phyloP scores from a whole-genome alignment of 2,888 invertebrate species.

The Drosophila helvetica region DNA sequence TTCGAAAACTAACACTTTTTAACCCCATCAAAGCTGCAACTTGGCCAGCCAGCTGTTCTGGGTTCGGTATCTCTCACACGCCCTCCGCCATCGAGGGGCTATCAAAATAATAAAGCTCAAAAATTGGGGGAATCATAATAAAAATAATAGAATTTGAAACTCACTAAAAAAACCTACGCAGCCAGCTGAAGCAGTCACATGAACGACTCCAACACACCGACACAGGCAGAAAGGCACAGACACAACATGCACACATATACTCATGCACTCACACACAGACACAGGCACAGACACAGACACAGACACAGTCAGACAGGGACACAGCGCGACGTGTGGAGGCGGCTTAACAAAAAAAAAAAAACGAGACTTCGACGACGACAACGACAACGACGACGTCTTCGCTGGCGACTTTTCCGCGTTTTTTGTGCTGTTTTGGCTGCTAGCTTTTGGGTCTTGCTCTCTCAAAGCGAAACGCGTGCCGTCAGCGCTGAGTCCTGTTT shows the following conservation, averaged over 20 bases:
- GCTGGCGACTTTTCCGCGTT: constrained; percentile 39
- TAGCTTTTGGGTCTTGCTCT: constrained; percentile 32
- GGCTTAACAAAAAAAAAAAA: constrained; percentile 22
- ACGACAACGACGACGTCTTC: constrained; percentile 21
- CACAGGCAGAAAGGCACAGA: constrained; percentile 17
- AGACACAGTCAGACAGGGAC: constrained; percentile 2
- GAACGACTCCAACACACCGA: constrained; percentile 47
- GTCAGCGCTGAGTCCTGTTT: constrained; percentile 79
- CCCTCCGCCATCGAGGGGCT: background rate
- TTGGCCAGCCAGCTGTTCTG: constrained; percentile 25
- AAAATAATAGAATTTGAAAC: constrained; percentile 5
- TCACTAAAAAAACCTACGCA: constrained; percentile 36
- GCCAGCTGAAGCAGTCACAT: constrained; percentile 65
- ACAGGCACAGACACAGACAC: constrained; percentile 8
- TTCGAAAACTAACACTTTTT: constrained; percentile 11
- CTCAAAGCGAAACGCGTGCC: constrained; percentile 76
- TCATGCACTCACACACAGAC: constrained; percentile 17
- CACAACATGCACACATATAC: constrained; percentile 24
- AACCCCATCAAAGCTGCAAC: constrained; percentile 13
- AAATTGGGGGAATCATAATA: constrained; percentile 1
- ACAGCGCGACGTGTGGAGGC: background rate
- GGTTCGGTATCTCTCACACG: background rate
- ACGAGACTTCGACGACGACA: constrained; percentile 9
- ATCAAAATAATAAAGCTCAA: constrained; percentile 2
- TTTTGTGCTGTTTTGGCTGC: constrained; percentile 32